Conservation (phyloP, 2,888 invertebrate genomes). For the Tipula helvola region DNA sequence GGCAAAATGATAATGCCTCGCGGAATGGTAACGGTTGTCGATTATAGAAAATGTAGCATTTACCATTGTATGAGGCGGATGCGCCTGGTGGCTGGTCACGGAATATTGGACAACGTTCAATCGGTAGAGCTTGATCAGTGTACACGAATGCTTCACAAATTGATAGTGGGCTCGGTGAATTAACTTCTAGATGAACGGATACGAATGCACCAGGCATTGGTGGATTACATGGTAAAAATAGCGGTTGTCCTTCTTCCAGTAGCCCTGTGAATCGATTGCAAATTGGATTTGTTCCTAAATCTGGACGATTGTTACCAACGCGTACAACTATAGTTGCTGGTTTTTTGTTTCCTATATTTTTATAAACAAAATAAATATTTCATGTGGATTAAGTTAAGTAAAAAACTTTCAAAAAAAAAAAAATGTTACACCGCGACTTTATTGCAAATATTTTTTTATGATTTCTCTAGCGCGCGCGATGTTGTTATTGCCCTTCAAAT, state of each 20-base stretch:
- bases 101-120: slow-evolving; percentile 86
- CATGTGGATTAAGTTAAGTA: not conserved
- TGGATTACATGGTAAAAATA: slow-evolving; percentile 86
- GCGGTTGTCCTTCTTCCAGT: slow-evolving; percentile 77
- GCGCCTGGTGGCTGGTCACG: slow-evolving; percentile 87
- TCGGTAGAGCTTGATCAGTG: slow-evolving; percentile 81
- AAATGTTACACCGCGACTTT: not conserved
- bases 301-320: slow-evolving; percentile 86
- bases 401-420: not conserved
- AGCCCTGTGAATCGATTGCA: slow-evolving; percentile 82
- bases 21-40: slow-evolving; percentile 69
- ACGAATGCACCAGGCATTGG: slow-evolving; percentile 94
- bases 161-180: slow-evolving; percentile 61
- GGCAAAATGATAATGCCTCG: slow-evolving; percentile 69
- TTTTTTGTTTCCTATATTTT: slow-evolving; percentile 49
- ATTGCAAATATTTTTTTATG: not conserved
- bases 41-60: slow-evolving; percentile 89
- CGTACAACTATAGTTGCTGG: slow-evolving; percentile 79
- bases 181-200: slow-evolving; percentile 75
- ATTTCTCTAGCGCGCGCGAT: not conserved
- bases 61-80: slow-evolving; percentile 86
- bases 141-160: slow-evolving; percentile 91
- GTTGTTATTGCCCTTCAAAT: not conserved
- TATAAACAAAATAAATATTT: not conserved
- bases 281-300: slow-evolving; percentile 80